Percentiles rank a stretch among this genome's conserved stretches.
Conservation (phyloP, 2,797 vertebrate genomes). For the Fistularia commersonii region DNA sequence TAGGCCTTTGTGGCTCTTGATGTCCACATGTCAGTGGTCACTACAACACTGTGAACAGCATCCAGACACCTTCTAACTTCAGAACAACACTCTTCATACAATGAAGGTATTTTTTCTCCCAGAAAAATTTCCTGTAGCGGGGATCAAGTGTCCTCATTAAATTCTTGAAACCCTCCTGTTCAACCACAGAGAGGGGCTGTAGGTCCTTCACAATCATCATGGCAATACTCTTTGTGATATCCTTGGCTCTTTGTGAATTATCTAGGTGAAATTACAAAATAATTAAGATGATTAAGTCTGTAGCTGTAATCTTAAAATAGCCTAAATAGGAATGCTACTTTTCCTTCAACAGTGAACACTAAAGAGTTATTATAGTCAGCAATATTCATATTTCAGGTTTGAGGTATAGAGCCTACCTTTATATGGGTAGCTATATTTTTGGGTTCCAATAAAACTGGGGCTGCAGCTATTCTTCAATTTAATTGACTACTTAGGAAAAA, state of each 20-base stretch:
- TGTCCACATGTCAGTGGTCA: too few species aligned
- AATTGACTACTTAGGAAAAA: too few species aligned
- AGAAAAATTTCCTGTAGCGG: background rate
- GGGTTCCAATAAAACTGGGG: constrained; percentile 2
- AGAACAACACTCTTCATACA: too few species aligned
- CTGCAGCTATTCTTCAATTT: too few species aligned
- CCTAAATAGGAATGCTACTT: constrained; percentile 4
- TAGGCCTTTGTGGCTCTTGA: constrained; percentile 17
- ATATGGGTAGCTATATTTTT: constrained; percentile 1
- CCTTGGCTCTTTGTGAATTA: constrained; percentile 2
- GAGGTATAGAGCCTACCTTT: background rate
- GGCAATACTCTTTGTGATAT: constrained; percentile 6
- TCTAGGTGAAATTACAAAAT: constrained; percentile 8
- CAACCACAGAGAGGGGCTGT: constrained; percentile 5
- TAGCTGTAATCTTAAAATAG: background rate
- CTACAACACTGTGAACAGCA: constrained; percentile 13
- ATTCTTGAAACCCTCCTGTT: constrained; percentile 1
- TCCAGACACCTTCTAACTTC: background rate
- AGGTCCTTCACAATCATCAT: constrained; percentile 4
- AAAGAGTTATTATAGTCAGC: constrained; percentile 1
- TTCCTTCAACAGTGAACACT: background rate
- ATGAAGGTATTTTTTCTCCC: too few species aligned
- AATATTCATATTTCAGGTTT: background rate
- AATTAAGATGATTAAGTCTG: constrained; percentile 2
- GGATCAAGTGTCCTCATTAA: constrained; percentile 1